phyloP scores from a whole-genome alignment of 2,888 invertebrate genomes.

The Andrena camellia region DNA sequence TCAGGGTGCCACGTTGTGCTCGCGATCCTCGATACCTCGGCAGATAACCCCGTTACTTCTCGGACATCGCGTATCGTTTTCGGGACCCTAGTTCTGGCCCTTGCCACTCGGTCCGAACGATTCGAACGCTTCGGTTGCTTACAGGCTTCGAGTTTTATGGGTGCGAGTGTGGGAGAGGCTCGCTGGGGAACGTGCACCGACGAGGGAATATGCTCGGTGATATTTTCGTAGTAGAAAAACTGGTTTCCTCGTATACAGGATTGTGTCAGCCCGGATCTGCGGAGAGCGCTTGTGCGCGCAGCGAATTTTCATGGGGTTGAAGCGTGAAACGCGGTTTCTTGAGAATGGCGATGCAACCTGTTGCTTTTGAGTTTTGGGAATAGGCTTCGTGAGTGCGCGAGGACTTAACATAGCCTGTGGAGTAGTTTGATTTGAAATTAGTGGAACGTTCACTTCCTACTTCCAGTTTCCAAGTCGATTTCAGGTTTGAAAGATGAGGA shows the following conservation, averaged over 20 bases:
- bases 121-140: not conserved
- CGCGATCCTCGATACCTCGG: not conserved
- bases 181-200: not conserved
- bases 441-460: not conserved
- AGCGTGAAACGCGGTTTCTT: not conserved
- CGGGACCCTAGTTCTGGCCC: not conserved
- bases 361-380: not conserved
- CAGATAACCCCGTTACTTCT: conserved; percentile 29
- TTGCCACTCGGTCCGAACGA: no score
- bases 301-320: conserved; percentile 10
- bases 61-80: not conserved
- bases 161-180: not conserved
- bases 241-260: conserved; percentile 7
- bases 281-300: not conserved
- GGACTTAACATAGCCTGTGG: no score
- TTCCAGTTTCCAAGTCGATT: not conserved
- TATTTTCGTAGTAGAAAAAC: conserved; percentile 40
- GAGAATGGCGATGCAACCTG: not conserved
- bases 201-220: not conserved
- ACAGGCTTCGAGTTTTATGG: not conserved
- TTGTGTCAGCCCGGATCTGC: conserved; percentile 37
- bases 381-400: not conserved
- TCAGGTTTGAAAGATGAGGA: not conserved
- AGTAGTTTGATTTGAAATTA: not conserved
- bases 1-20: conserved; percentile 36